A percentile compares a stretch with the other conserved stretches of the same genome.
phyloP scores from a whole-genome alignment of 2,797 vertebrate genomes.

The Aeoliscus strigatus region DNA sequence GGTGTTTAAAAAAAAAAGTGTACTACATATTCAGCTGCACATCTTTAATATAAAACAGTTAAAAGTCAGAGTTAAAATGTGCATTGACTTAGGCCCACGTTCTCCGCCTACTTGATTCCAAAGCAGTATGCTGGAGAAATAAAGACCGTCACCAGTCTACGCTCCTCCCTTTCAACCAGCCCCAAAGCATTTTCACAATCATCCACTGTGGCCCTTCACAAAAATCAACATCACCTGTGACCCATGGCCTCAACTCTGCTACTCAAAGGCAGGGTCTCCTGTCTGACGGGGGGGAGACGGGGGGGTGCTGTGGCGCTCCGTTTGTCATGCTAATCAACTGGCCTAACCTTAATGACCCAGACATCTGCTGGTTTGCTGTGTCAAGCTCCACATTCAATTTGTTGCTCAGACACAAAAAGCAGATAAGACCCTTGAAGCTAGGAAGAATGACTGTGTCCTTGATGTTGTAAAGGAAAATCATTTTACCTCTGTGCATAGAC shows the following conservation, averaged over 20 bases:
- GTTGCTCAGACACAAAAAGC: constrained; percentile 65
- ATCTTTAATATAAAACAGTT: too few species aligned
- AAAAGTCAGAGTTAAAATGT: too few species aligned
- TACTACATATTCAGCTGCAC: too few species aligned
- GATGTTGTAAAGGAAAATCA: constrained; percentile 24
- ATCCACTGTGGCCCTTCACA: constrained; percentile 62
- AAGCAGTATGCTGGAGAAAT: constrained; percentile 27
- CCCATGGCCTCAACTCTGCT: constrained; percentile 54
- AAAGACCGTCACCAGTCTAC: constrained; percentile 23
- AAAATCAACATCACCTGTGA: constrained; percentile 77
- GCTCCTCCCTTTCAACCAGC: constrained; percentile 29
- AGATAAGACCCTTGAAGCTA: constrained; percentile 70
- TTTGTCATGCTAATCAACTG: constrained; percentile 77
- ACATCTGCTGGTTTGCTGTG: constrained; percentile 75
- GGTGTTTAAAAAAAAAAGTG: too few species aligned
- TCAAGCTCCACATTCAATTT: constrained; percentile 73
- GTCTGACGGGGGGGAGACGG: constrained; percentile 10
- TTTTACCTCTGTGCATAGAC: constrained; percentile 42
- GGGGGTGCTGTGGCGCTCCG: constrained; percentile 19
- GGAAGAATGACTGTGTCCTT: constrained; percentile 36
- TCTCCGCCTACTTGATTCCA: constrained; percentile 10
- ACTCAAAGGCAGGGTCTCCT: constrained; percentile 50
- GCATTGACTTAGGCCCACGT: constrained; percentile 24
- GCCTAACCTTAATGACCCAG: constrained; percentile 71
- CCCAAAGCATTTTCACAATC: constrained; percentile 61